phyloP scores from a whole-genome alignment of 1,140 invertebrate species.

The Agrypnia vestita region DNA sequence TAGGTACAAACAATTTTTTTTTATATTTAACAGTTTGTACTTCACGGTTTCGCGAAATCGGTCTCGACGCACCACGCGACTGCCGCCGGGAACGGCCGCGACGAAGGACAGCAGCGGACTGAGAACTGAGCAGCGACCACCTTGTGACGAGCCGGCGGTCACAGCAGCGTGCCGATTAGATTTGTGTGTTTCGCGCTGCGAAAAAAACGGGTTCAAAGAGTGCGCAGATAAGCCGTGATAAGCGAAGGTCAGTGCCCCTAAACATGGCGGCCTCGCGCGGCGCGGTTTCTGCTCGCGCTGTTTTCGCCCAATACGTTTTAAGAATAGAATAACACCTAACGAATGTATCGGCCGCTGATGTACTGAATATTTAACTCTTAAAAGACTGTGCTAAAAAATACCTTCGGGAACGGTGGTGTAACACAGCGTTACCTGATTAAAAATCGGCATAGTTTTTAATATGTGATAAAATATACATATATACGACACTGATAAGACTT shows the following conservation, averaged over 20 bases:
- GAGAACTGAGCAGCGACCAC: not conserved
- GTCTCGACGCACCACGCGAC: not conserved
- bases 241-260: conserved; percentile 64
- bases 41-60: conserved; percentile 47
- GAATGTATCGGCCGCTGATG: too few relatives aligned
- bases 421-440: too few relatives aligned
- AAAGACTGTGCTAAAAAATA: too few relatives aligned
- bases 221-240: not conserved
- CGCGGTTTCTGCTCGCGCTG: not conserved
- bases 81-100: not conserved
- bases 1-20: too few relatives aligned
- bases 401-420: too few relatives aligned
- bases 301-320: too few relatives aligned
- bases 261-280: conserved; percentile 59
- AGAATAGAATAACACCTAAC: too few relatives aligned
- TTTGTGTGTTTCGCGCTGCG: conserved; percentile 23
- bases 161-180: not conserved
- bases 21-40: too few relatives aligned
- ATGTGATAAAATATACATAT: too few relatives aligned
- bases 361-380: too few relatives aligned
- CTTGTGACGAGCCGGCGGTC: not conserved
- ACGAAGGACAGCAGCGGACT: not conserved
- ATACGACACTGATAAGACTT: too few relatives aligned
- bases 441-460: too few relatives aligned
- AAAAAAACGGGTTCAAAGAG: conserved; percentile 27